Evolutionary conservation across 2,113 vertebrate species (phyloP).

Genomic region (Camelus bactrianus): DNA sequence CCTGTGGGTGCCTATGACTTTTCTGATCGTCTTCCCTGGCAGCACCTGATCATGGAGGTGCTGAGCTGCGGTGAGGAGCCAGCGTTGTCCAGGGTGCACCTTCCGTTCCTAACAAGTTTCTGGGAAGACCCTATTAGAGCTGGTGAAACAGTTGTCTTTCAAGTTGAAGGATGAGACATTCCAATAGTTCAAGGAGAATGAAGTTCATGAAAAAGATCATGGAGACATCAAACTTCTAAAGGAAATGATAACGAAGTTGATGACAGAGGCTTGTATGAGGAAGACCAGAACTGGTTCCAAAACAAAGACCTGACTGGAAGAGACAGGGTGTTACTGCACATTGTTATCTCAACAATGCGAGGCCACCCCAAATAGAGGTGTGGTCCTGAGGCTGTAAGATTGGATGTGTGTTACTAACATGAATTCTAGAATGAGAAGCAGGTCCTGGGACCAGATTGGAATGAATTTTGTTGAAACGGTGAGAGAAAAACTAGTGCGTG

Average conservation of each 20-base stretch:
- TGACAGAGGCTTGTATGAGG: slow-evolving; percentile 87
- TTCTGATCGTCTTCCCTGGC: not conserved
- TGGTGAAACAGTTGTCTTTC: not conserved
- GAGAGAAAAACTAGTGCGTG: slow-evolving; percentile 62
- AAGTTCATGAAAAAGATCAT: slow-evolving; percentile 83
- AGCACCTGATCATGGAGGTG: too few relatives aligned
- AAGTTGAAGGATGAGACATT: not conserved
- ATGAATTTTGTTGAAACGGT: slow-evolving; percentile 42
- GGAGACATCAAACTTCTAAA: slow-evolving; percentile 88
- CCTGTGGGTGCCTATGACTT: not conserved
- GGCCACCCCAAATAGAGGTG: slow-evolving; percentile 88
- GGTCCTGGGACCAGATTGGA: slow-evolving; percentile 11
- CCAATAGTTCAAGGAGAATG: not conserved
- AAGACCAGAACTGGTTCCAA: slow-evolving; percentile 88
- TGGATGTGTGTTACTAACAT: slow-evolving; percentile 84
- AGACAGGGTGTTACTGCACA: slow-evolving; percentile 84
- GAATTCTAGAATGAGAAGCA: slow-evolving; percentile 81
- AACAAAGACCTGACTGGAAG: slow-evolving; percentile 87
- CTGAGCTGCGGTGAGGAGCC: slow-evolving; percentile 80
- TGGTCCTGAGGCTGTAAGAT: slow-evolving; percentile 86
- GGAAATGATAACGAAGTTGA: slow-evolving; percentile 87
- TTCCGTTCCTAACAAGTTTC: slow-evolving; percentile 87
- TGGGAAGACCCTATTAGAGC: slow-evolving; percentile 71
- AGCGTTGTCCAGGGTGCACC: slow-evolving; percentile 86
- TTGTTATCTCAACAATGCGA: slow-evolving; percentile 87